phyloP scores from a whole-genome alignment of 2,797 vertebrate genomes.

The Poeciliopsis infans region DNA sequence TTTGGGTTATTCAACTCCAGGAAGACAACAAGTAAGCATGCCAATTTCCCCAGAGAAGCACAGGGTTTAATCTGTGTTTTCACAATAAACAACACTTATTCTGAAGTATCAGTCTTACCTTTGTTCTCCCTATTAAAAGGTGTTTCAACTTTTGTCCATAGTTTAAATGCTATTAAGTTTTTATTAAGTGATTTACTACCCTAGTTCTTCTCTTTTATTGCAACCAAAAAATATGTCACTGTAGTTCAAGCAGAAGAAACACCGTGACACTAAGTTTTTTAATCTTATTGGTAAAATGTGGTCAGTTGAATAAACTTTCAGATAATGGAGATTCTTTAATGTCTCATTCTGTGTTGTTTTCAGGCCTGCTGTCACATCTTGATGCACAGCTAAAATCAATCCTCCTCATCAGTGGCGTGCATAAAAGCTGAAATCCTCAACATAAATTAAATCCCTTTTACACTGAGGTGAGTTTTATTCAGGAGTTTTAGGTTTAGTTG shows the following conservation, averaged over 20 bases:
- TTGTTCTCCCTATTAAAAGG: background rate
- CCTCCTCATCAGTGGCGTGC: background rate
- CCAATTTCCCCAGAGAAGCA: slow-evolving; percentile 34
- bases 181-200: background rate
- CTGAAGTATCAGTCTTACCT: background rate
- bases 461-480: background rate
- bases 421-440: background rate
- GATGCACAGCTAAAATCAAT: background rate
- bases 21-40: slow-evolving; percentile 8
- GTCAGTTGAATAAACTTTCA: background rate
- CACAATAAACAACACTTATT: background rate
- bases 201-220: background rate
- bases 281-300: too few relatives aligned
- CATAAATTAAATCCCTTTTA: background rate
- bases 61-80: slow-evolving; percentile 8
- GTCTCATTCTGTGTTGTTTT: background rate
- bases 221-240: background rate
- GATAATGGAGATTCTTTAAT: background rate
- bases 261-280: too few relatives aligned
- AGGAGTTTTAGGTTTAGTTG: background rate
- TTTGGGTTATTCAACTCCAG: slow-evolving; percentile 28
- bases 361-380: background rate
- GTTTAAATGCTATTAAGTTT: background rate
- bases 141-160: background rate
- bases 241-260: background rate